Conservation (phyloP, 2,797 vertebrate species). For the Chiroxiphia lanceolata region DNA sequence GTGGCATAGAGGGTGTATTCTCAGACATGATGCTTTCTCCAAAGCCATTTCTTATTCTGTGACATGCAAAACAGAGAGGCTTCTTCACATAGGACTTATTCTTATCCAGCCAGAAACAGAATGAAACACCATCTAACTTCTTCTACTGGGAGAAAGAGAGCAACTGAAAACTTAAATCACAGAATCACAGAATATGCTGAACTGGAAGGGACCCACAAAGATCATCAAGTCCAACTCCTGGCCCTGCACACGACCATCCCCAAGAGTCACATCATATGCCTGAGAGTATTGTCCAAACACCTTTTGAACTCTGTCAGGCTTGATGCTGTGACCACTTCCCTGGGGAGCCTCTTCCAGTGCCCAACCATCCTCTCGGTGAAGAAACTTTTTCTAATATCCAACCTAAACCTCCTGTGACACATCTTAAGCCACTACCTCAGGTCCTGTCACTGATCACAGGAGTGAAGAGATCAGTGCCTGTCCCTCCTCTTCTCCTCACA, state of each 20-base stretch:
- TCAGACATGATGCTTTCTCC: background rate
- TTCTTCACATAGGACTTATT: background rate
- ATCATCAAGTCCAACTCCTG: background rate
- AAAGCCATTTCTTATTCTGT: background rate
- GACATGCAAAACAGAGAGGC: background rate
- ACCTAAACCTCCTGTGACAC: background rate
- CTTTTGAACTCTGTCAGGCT: background rate
- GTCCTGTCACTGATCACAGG: background rate
- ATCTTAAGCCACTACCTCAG: background rate
- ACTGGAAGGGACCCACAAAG: background rate
- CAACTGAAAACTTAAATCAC: background rate
- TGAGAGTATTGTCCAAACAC: background rate
- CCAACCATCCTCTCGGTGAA: background rate
- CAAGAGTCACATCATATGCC: background rate
- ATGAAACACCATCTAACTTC: background rate
- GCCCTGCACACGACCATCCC: background rate
- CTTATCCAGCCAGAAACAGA: background rate
- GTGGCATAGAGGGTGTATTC: background rate
- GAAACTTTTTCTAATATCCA: background rate
- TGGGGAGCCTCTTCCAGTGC: background rate
- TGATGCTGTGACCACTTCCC: background rate
- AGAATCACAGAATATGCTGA: background rate
- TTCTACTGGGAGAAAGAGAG: background rate
- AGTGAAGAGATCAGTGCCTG: background rate
- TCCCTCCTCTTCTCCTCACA: background rate